phyloP scores from a whole-genome alignment of 2,797 vertebrate species.

The Gallinago solitaria region DNA sequence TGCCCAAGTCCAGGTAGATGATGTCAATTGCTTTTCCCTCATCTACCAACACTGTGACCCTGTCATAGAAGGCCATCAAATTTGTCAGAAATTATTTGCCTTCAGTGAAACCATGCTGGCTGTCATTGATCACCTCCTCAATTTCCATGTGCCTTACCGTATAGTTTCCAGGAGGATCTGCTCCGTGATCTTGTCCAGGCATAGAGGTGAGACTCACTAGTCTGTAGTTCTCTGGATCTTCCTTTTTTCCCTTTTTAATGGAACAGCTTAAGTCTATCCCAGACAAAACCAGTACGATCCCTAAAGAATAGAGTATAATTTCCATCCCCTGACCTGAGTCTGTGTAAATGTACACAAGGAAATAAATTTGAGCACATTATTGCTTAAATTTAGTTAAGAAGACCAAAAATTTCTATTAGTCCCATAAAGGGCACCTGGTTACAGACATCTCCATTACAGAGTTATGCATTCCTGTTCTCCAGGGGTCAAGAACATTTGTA shows the following conservation, averaged over 20 bases:
- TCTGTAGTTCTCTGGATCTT: background rate
- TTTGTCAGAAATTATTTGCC: background rate
- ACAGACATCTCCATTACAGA: background rate
- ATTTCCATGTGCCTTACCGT: no score
- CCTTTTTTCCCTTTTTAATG: background rate
- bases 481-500: background rate
- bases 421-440: background rate
- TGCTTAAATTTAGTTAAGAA: background rate
- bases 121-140: no score
- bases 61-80: no score
- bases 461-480: background rate
- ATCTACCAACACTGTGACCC: no score
- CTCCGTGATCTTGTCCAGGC: background rate
- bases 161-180: no score
- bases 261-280: background rate
- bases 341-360: background rate
- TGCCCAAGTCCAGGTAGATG: no score
- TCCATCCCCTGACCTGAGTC: background rate
- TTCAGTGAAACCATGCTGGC: background rate
- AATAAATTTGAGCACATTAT: background rate
- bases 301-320: background rate
- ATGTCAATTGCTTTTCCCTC: no score
- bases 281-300: background rate
- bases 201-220: background rate
- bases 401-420: background rate